Evolutionary conservation across 2,888 invertebrate genomes (phyloP).

Genomic region (Leistus spinibarbis): DNA sequence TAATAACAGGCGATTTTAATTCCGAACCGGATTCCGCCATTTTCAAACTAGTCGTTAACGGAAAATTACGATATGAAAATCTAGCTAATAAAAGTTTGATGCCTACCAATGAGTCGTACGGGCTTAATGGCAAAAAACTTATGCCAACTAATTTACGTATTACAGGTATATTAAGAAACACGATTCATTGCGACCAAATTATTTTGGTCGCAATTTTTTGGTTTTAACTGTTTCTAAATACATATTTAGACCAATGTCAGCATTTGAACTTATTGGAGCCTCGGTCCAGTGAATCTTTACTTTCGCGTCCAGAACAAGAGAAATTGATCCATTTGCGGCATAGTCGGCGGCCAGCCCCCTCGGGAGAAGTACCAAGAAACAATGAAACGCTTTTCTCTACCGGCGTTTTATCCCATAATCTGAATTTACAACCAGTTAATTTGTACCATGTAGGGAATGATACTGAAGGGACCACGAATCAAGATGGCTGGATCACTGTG

Average conservation of each 20-base stretch:
- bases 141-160: constrained; percentile 56
- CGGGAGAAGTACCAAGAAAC: constrained; percentile 42
- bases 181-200: no score
- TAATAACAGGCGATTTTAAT: constrained; percentile 95
- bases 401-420: constrained; percentile 68
- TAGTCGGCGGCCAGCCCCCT: constrained; percentile 41
- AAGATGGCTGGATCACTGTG: constrained; percentile 77
- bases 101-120: constrained; percentile 31
- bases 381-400: constrained; percentile 62
- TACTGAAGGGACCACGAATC: constrained; percentile 76
- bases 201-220: constrained; percentile 4
- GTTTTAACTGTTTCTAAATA: background rate
- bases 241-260: constrained; percentile 52
- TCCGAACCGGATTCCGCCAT: constrained; percentile 75
- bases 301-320: constrained; percentile 47
- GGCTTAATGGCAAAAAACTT: constrained; percentile 45
- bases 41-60: constrained; percentile 70
- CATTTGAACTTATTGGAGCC: constrained; percentile 49
- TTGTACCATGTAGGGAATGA: constrained; percentile 57
- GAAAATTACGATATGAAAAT: constrained; percentile 61
- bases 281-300: constrained; percentile 42
- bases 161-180: constrained; percentile 60
- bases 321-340: constrained; percentile 51
- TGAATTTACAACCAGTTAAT: constrained; percentile 75
- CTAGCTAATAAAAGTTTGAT: constrained; percentile 49